Base-by-base conservation (phyloP, 2,888 invertebrate species). In the Hirtodrosophila trivittata region DNA sequence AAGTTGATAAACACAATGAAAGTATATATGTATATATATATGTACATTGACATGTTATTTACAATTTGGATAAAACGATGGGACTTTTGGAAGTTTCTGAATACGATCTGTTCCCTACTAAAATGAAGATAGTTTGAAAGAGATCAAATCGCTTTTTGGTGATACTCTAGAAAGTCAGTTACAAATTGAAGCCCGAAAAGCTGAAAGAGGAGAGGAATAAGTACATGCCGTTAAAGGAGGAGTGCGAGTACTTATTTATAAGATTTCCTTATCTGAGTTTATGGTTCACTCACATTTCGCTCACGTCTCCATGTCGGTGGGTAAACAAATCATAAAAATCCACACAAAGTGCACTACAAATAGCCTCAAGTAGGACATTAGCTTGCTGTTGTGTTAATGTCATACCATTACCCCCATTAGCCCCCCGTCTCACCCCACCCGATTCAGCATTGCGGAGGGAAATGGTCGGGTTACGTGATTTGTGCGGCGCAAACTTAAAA, bases 281-380 rank as follows among this genome's bases (percentile, higher is more conserved):
- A 35, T 6, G 28, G 12, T 42, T 32, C 13, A 26, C 16, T 43
- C 30, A 18, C 50, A 74, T 62, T 63, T 66, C 21, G 52, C 55
- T 54, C 82, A 81, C 82, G 82, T 80, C 46, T 41, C 51, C 42
- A 18, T 57, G 35, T 45, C 51, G 68, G 26, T 68, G 59, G 64
- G 41, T 81, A 86, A 86, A 86, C 86, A 86, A 86, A 86, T 86
- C 86, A 86, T 86, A 86, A 86, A 86, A 85, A 64, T 70, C 65
- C 75, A 72, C 83, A 85, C 75, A 81, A 78, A 81, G 77, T 81
- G 81, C 77, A 71, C 77, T 71, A 80, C 86, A 86, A 86, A 85
- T 69, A 67, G 82, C 80, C 85, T 68, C 68, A 77, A 82, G 86
- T 69, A 77, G 75, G 71, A 69, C 81, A 81, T 84, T 81, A 82